Base-by-base conservation (phyloP, 2,113 vertebrate species). In the Condylura cristata region DNA sequence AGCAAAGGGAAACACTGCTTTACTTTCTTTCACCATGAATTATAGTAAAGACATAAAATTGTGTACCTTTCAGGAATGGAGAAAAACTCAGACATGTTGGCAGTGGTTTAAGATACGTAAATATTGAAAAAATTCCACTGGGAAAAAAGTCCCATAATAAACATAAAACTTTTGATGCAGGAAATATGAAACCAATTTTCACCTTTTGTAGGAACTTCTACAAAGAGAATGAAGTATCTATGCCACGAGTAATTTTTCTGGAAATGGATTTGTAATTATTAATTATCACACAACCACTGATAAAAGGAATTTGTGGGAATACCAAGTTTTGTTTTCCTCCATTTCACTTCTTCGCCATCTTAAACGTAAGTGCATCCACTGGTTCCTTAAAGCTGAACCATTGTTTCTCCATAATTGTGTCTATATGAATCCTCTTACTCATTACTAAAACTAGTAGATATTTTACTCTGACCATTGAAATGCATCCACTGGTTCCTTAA, bases 341-440 rank as follows among this genome's bases (percentile, higher is more conserved):
- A 24, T 3, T 7, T 65, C 5, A 56, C 11, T 3, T 28, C 22
- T 95, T 41, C 11, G 74, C 1, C 80, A 37, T 0, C 6, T 8
- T 53, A 46, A 39, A 39, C 11, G 0, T 34, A 37, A 12, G n/a
- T n/a, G n/a, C n/a, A n/a, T n/a, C n/a, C n/a, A n/a, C n/a, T n/a
- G n/a, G n/a, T n/a, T n/a, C n/a, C 5, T 39, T 30, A 66, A 28
- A 48, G 17, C 0, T 5, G 16, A 3, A 1, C 0, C 17, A 66
- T 26, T 46, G 10, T 28, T 65, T 79, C 11, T 70, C 8, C 30
- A 26, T 58, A 26, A n/a, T 17, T 39, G 4, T 58, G 20, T 34
- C 2, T 30, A 14, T 65, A 72, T 34, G 34, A 84, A 60, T 78
- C 9, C 8, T 17, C 32, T 7, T 4, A 70, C 1, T 14, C n/a